A percentile compares a stretch with the other conserved stretches of the same genome.
phyloP scores from a whole-genome alignment of 2,888 invertebrate genomes.

The Alloscopus bannaensis region DNA sequence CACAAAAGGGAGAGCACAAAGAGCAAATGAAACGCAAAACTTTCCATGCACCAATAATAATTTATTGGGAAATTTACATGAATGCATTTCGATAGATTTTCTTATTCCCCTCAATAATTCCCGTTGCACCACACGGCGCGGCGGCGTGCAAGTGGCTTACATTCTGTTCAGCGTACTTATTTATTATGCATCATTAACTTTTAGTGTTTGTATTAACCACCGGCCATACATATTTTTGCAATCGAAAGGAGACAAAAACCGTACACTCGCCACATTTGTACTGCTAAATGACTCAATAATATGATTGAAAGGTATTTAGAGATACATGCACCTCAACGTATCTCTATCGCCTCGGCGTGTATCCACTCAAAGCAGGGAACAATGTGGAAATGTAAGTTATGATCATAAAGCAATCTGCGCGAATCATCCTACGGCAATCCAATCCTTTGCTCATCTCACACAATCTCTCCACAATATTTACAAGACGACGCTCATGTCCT shows the following conservation, averaged over 20 bases:
- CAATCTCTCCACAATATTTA: constrained; percentile 22
- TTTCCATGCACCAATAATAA: constrained; percentile 17
- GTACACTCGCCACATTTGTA: too few relatives aligned
- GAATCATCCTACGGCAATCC: constrained; percentile 46
- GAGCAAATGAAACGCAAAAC: too few relatives aligned
- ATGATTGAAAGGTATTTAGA: constrained; percentile 6
- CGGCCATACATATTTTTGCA: not conserved
- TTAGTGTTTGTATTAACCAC: constrained; percentile 38
- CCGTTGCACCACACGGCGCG: constrained; percentile 1
- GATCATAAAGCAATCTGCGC: constrained; percentile 26
- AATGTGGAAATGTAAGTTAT: too few relatives aligned
- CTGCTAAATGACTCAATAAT: constrained; percentile 1
- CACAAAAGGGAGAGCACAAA: too few relatives aligned
- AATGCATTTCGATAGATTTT: constrained; percentile 3
- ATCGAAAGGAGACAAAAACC: too few relatives aligned
- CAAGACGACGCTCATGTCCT: constrained; percentile 46
- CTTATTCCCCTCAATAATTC: constrained; percentile 11
- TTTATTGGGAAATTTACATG: constrained; percentile 33
- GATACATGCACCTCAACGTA: not conserved
- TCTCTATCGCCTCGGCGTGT: too few relatives aligned
- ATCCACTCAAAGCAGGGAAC: too few relatives aligned
- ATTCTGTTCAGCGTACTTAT: constrained; percentile 10
- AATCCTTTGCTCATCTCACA: constrained; percentile 4
- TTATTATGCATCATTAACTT: constrained; percentile 38
- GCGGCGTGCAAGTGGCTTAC: too few relatives aligned